Percentiles rank a stretch among this genome's conserved stretches.
Conservation (phyloP, 2,888 invertebrate genomes). For the Andrena camellia region DNA sequence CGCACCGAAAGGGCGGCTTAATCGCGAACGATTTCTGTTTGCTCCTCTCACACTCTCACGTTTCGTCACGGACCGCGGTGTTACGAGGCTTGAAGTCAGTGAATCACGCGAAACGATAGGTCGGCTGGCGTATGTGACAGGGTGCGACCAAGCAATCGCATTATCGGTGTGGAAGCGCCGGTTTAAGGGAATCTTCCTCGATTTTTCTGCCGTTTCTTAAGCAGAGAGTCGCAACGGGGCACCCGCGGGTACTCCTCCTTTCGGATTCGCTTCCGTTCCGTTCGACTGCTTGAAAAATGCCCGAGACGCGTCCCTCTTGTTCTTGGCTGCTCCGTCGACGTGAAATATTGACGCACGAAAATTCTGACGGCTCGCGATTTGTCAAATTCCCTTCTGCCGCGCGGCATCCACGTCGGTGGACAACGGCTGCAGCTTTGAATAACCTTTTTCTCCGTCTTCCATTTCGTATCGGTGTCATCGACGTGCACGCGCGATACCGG, state of each 20-base stretch:
- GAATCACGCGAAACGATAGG: slow-evolving; percentile 61
- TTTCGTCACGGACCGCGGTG: slow-evolving; percentile 32
- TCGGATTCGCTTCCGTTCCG: slow-evolving; percentile 75
- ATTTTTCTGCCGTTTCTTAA: slow-evolving; percentile 66
- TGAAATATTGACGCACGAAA: slow-evolving; percentile 83
- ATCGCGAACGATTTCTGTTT: slow-evolving; percentile 17
- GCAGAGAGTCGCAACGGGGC: slow-evolving; percentile 13
- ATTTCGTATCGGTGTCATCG: slow-evolving; percentile 80
- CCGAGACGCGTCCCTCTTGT: slow-evolving; percentile 70
- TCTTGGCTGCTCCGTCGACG: slow-evolving; percentile 70
- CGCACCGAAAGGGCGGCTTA: not conserved
- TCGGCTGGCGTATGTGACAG: slow-evolving; percentile 49
- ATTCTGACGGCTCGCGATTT: slow-evolving; percentile 82
- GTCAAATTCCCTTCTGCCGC: slow-evolving; percentile 75
- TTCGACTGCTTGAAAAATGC: slow-evolving; percentile 83
- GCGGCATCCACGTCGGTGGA: slow-evolving; percentile 46
- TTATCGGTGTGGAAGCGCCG: slow-evolving; percentile 70
- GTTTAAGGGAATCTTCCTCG: slow-evolving; percentile 78
- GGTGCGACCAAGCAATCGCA: slow-evolving; percentile 70
- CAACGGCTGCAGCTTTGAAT: slow-evolving; percentile 48
- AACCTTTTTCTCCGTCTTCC: slow-evolving; percentile 68
- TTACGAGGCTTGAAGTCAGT: slow-evolving; percentile 31
- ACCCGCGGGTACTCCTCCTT: slow-evolving; percentile 45
- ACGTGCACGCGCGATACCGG: slow-evolving; percentile 69
- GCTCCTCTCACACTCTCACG: slow-evolving; percentile 11